Base-by-base conservation (phyloP, 2,113 vertebrate species). In the Pica pica region DNA sequence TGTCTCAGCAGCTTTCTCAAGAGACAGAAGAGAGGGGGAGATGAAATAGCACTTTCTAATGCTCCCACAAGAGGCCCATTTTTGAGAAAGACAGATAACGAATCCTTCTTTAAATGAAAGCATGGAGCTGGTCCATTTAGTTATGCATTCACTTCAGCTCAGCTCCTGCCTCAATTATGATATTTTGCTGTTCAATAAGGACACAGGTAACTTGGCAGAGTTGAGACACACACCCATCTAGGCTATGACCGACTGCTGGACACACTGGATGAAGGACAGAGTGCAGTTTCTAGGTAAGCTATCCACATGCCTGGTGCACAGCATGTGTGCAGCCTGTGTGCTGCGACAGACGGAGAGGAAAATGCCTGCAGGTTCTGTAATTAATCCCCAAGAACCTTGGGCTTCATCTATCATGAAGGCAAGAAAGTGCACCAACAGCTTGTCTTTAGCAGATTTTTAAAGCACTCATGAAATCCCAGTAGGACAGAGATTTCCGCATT, bases 51-150 rank as follows among this genome's bases (percentile, higher is more conserved):
- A 56, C 30, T 74, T 88, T 69, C 20, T 70, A 74, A 39, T 31
- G 28, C 44, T 83, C 27, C 24, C 42, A n/a, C 0, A 0, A 74
- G 46, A 74, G 14, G 4, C 27, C 16, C 13, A 24, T 37, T 42
- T 74, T 71, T 26, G 27, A 78, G 39, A 75, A 77, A 70, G 44
- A 80, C 5, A 61, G 49, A 28, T 4, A 17, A 80, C 0, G 0
- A 61, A 20, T 19, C 18, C 42, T 53, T 28, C 59, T 63, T 61
- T 61, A 86, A 76, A 88, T 2, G 3, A 44, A 81, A 80, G 20
- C 50, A 82, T 7, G 10, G 6, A 88, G 23, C 31, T 74, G 42
- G 10, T 50, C 42, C 50, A 70, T 37, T 35, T 57, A 57, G 13
- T 21, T 2, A 1, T 26, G 16, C 46, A 74, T 33, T 35, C 42